Evolutionary conservation across 2,797 vertebrate species (phyloP), one percentile per base, ranked within the genome.

Genomic region (Alectoris magna): DNA sequence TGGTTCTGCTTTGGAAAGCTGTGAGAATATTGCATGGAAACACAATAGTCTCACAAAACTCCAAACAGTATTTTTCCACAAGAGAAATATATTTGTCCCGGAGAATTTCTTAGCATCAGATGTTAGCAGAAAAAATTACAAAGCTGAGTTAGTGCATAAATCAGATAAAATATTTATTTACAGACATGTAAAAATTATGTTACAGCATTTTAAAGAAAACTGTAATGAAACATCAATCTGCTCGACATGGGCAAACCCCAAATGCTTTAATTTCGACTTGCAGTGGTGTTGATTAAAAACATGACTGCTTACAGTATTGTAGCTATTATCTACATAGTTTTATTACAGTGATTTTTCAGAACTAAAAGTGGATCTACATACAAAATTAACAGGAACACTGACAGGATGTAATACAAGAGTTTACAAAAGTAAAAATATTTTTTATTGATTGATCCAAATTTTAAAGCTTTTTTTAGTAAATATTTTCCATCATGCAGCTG

Each of bases 91-190:
- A 12, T 84, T 72, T 74, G 83, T 60, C 23, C 7, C 13, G 24
- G 9, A 13, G 77, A 34, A 7, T 24, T 43, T 68, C 34, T 39
- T 23, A 83, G 13, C 64, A 12, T 46, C 31, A 66, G 5, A 18
- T 72, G 67, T 91, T 64, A 67, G 77, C 26, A 80, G 36, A 80
- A 96, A 41, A 83, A 90, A 94, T 70, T 84, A 29, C 51, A 80
- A 86, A 91, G 93, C 44, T 18, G 44, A 89, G 75, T 90, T 94
- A 94, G 80, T 96, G 96, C 94, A 94, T 96, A 96, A 96, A 95
- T 97, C 94, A 94, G 96, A 97, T 93, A 97, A 98, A 97, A 97
- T 97, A 96, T 98, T 97, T 98, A 98, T 98, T 97, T 98, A 98
- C 97, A 97, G 95, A 97, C 96, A 97, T 96, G 96, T 97, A 97